Percentiles rank a stretch among this genome's conserved stretches.
Evolutionary conservation across 2,797 vertebrate genomes (phyloP).

Genomic region (Rhabdomys pumilio): DNA sequence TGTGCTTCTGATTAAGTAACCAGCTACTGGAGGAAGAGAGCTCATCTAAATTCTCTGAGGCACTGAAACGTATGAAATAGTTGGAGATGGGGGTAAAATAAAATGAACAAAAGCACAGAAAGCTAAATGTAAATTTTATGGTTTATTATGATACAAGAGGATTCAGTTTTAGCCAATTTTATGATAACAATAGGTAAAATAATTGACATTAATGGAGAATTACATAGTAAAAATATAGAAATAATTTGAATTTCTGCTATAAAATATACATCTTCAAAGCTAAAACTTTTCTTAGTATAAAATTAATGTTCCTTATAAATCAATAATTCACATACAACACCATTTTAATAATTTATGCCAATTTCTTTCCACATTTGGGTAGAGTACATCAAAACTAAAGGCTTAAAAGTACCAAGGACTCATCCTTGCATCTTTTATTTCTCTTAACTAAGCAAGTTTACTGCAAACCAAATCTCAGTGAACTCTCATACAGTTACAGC

Average conservation of each 20-base stretch:
- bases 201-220: conserved; percentile 51
- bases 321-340: conserved; percentile 7
- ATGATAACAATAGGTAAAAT: conserved; percentile 55
- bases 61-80: conserved; percentile 86
- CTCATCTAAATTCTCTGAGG: conserved; percentile 88
- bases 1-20: conserved; percentile 88
- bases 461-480: neutral
- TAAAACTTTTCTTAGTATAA: conserved; percentile 44
- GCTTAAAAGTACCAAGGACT: neutral
- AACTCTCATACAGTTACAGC: conserved; percentile 45
- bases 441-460: conserved; percentile 42
- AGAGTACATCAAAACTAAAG: neutral
- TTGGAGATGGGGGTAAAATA: conserved; percentile 50
- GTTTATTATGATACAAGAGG: conserved; percentile 68
- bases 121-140: conserved; percentile 80
- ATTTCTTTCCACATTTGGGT: conserved; percentile 44
- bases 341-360: conserved; percentile 32
- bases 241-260: conserved; percentile 66
- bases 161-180: conserved; percentile 72
- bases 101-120: conserved; percentile 82
- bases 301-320: conserved; percentile 38
- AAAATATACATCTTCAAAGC: conserved; percentile 62
- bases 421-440: conserved; percentile 8
- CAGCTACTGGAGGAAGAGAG: conserved; percentile 87
- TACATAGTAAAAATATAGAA: conserved; percentile 65